Conservation (phyloP, 2,797 vertebrate genomes). For the Sus cebifrons region DNA sequence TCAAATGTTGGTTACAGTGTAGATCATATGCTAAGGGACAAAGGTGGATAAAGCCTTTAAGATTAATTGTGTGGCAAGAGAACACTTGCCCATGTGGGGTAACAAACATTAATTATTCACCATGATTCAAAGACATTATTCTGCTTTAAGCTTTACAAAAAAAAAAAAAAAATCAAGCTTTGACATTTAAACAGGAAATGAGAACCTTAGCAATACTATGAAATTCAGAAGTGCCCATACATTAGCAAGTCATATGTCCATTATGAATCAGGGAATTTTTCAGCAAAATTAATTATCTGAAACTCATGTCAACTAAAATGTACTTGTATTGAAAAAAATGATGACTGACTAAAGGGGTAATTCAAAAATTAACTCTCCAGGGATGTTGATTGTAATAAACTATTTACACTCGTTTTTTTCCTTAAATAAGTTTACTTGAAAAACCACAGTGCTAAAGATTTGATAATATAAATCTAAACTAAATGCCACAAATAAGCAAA, state of each 20-base stretch:
- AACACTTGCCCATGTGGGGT: neutral
- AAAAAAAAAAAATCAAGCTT: neutral
- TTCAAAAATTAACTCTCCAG: neutral
- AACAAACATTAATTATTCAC: slow-evolving; percentile 32
- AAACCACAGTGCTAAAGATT: neutral
- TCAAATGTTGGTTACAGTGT: neutral
- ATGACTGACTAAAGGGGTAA: neutral
- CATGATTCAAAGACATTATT: neutral
- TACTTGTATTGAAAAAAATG: neutral
- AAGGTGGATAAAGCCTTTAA: neutral
- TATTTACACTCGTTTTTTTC: neutral
- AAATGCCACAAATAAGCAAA: neutral
- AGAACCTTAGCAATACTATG: neutral
- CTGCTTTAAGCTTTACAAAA: neutral
- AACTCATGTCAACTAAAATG: neutral
- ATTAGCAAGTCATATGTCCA: neutral
- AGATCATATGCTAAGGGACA: neutral
- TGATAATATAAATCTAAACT: neutral
- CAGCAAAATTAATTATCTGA: neutral
- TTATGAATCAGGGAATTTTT: neutral
- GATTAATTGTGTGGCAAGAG: neutral
- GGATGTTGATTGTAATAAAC: neutral
- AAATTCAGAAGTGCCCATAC: neutral
- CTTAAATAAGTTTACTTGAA: neutral
- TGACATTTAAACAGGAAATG: neutral